Evolutionary conservation across 2,888 invertebrate genomes (phyloP), one percentile per base, ranked within the genome.

Genomic region (Sphaerophoria taeniata): DNA sequence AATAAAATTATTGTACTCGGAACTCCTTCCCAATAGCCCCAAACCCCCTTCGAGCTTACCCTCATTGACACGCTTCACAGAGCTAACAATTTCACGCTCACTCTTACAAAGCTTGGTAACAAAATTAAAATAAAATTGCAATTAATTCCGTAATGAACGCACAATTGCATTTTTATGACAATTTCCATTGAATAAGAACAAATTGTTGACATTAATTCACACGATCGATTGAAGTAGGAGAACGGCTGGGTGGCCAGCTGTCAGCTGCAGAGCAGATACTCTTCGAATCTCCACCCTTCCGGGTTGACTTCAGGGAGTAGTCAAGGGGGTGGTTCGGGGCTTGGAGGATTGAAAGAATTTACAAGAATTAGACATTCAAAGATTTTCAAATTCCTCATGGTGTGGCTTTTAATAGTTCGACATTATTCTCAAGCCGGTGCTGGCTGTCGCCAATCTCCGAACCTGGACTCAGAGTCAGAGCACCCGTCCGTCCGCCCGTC

Each of bases 61-160:
- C 5, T 55, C 72, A 82, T 72, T 77, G 60, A 72, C 72, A 24
- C n/a, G 45, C 51, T n/a, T 31, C 7, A 31, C 0, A 31, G 4
- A 53, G 55, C 43, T 12, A 43, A 9, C 43, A n/a, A 67, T 67
- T 36, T 73, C 39, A 67, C 65, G 47, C 49, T 31, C 39, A 70
- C 45, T 31, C 80, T 76, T 65, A 71, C 58, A 63, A 63, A 43
- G 0, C 2, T 24, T 24, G 24, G 24, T 24, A 24, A 49, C 49
- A 47, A 70, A 65, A 67, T 60, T 77, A 72, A 45, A 67, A 70
- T 49, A 49, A 33, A 63, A 65, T 34, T 63, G 58, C 51, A 47
- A 72, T 60, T 63, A 80, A 81, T 85, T 81, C 31, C 81, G 76
- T 72, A 69, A 73, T 69, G 75, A 80, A 85, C 84, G 80, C 83